A percentile compares a stretch with the other conserved stretches of the same genome.
These are phyloP conservation scores for Drosophila guanche DNA, from an alignment of 1,140 invertebrate genomes.

Conservation along the genomic window DNA sequence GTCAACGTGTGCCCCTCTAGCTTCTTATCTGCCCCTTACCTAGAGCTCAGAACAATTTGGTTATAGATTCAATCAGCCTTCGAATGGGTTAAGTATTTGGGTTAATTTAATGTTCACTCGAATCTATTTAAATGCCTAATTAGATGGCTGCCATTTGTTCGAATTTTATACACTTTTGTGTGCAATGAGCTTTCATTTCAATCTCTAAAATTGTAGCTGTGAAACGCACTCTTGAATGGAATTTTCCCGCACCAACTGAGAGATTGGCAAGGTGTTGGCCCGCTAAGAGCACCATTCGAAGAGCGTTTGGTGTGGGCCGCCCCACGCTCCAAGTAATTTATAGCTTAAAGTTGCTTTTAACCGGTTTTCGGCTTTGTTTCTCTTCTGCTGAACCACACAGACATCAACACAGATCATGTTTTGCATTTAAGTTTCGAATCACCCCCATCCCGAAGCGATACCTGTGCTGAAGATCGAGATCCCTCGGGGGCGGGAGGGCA, in stretches of 20 bases:
- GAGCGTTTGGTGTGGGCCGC: conserved; percentile 18
- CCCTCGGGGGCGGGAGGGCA: not conserved
- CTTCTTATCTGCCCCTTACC: conserved; percentile 12
- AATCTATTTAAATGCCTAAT: too few relatives aligned
- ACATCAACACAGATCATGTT: conserved; percentile 16
- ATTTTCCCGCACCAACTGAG: conserved; percentile 36
- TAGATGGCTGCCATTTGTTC: too few relatives aligned
- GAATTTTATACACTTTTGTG: too few relatives aligned
- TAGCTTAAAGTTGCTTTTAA: conserved; percentile 60
- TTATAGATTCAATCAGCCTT: too few relatives aligned
- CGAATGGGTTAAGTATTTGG: too few relatives aligned
- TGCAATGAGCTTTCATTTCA: not conserved
- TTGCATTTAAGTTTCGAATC: conserved; percentile 15
- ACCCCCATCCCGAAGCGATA: not conserved
- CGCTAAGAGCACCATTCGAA: conserved; percentile 25
- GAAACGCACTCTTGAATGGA: conserved; percentile 37
- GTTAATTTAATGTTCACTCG: too few relatives aligned
- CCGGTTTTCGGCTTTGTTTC: conserved; percentile 52
- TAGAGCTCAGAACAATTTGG: too few relatives aligned
- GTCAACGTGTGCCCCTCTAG: too few relatives aligned
- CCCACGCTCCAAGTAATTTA: conserved; percentile 46
- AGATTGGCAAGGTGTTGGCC: not conserved
- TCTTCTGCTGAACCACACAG: conserved; percentile 18
- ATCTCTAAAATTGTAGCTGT: not conserved
- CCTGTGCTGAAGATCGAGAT: not conserved